Base-by-base conservation (phyloP, 2,113 vertebrate genomes). In the Desmodus rotundus region DNA sequence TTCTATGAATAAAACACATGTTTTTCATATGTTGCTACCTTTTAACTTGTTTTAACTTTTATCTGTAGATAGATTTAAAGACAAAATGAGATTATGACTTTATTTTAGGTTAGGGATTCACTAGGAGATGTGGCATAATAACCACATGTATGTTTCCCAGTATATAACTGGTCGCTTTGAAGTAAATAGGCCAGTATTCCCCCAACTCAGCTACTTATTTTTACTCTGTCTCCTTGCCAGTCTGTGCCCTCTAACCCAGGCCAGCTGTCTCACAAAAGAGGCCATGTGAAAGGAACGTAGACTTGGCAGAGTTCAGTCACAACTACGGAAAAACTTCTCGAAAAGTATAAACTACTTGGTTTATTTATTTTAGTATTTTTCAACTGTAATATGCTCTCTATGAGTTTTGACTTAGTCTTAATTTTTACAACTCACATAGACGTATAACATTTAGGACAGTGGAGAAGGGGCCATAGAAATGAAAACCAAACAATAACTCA, bases 211-310 rank as follows among this genome's bases (percentile, higher is more conserved):
- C 41, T 73, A 31, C 22, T 87, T 84, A 73, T 84, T 92, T 90
- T 94, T 33, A 68, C 16, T 90, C 54, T 70, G 8, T 92, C 63
- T 95, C 85, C 56, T 47, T 36, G 3, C 41, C 52, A 89, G 43
- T 89, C 43, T 95, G n/a, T 95, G 52, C 22, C 36, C 47, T 94
- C 61, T 91, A 89, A 94, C 67, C 33, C 38, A 83, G 41, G 19
- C 89, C 47, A 95, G 73, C 63, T 93, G 68, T 87, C 63, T 87
- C 80, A 96, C 19, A 84, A 82, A 61, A 80, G 10, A 97, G n/a
- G 76, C 13, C 20, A 38, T 41, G 68, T 76, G 50, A 93, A 95
- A 76, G 45, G 52, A 96, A 76, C 61, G 31, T 63, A 86, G 56
- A 41, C 56, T 91, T 0, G 5, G 68, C 58, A 92, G 50, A 90